Evolutionary conservation across 2,888 invertebrate genomes (phyloP).

Genomic region (Iselma pallidipennis): DNA sequence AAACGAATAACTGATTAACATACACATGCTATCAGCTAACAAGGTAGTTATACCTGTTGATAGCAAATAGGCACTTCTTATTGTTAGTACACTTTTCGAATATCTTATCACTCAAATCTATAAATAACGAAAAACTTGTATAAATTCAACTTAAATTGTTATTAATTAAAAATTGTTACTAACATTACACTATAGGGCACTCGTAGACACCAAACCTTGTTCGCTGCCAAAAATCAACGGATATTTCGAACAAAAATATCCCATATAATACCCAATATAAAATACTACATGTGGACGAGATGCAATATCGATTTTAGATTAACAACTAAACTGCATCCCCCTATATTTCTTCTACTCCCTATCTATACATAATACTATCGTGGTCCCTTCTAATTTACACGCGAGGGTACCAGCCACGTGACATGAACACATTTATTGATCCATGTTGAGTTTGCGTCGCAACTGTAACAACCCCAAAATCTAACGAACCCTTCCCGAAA

Average conservation of each 20-base stretch:
- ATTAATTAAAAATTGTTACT: no score
- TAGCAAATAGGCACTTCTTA: slow-evolving; percentile 24
- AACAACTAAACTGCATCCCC: slow-evolving; percentile 32
- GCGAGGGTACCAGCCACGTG: slow-evolving; percentile 21
- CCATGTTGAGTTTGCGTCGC: background rate
- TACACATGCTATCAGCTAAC: slow-evolving; percentile 35
- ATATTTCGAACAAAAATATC: background rate
- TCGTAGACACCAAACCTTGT: slow-evolving; percentile 12
- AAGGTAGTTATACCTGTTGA: slow-evolving; percentile 39
- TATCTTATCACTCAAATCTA: slow-evolving; percentile 12
- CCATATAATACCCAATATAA: slow-evolving; percentile 16
- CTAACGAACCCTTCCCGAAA: background rate
- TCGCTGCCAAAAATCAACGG: background rate
- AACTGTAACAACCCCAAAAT: background rate
- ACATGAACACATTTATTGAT: slow-evolving; percentile 4
- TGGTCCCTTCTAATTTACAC: slow-evolving; percentile 20
- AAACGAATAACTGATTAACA: slow-evolving; percentile 28
- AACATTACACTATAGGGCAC: slow-evolving; percentile 11
- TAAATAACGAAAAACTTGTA: slow-evolving; percentile 9
- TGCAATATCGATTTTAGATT: slow-evolving; percentile 46
- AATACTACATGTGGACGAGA: slow-evolving; percentile 29
- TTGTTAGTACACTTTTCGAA: slow-evolving; percentile 21
- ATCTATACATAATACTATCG: slow-evolving; percentile 12
- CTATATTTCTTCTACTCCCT: slow-evolving; percentile 20
- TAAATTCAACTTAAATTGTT: slow-evolving; percentile 5